Percentiles rank a stretch among this genome's conserved stretches.
phyloP scores from a whole-genome alignment of 2,888 invertebrate species.

The Vannuccia rotundouncinata region DNA sequence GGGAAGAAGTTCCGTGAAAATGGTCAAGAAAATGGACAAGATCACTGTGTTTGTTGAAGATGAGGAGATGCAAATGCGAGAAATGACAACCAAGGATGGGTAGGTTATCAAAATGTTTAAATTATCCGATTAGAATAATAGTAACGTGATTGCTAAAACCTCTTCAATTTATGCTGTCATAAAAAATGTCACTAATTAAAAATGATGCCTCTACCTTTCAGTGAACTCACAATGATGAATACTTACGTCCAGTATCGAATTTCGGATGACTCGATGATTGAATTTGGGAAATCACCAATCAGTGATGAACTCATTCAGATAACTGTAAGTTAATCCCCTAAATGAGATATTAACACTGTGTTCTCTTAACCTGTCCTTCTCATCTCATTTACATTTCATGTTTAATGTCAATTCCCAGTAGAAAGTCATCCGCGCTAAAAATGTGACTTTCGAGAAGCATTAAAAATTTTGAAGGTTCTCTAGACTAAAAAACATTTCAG shows the following conservation, averaged over 20 bases:
- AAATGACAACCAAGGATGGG: not conserved
- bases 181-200: not conserved
- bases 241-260: slow-evolving; percentile 2
- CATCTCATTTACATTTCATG: too few relatives aligned
- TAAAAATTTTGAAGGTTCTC: not conserved
- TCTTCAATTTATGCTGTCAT: not conserved
- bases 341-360: too few relatives aligned
- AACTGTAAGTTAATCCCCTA: not conserved
- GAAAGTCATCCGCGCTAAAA: too few relatives aligned
- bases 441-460: not conserved
- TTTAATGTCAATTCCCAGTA: too few relatives aligned
- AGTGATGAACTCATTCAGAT: not conserved
- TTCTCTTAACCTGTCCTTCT: too few relatives aligned
- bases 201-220: not conserved
- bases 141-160: not conserved
- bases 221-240: not conserved
- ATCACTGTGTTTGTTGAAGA: not conserved
- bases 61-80: not conserved
- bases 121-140: not conserved
- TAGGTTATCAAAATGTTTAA: not conserved
- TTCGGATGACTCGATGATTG: not conserved
- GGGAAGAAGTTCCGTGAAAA: not conserved
- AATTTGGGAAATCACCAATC: not conserved
- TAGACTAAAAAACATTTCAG: not conserved
- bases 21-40: not conserved